Percentiles rank a stretch among this genome's conserved stretches.
Conservation (phyloP, 2,113 vertebrate genomes). For the Dermatemys mawii region DNA sequence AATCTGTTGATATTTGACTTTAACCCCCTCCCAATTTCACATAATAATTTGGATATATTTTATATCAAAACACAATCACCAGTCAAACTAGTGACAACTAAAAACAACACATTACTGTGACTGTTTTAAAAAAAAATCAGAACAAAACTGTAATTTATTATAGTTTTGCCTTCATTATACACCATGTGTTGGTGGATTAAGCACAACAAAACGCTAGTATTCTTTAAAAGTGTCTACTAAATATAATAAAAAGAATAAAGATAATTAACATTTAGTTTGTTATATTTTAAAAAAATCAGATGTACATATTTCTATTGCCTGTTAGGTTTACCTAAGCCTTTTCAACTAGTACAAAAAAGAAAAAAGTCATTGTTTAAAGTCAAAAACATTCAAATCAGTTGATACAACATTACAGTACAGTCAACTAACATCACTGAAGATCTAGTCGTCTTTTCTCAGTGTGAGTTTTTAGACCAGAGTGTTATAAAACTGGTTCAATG, state of each 20-base stretch:
- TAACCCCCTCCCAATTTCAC: conserved; percentile 38
- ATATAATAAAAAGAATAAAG: conserved; percentile 86
- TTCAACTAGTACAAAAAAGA: conserved; percentile 85
- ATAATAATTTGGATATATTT: conserved; percentile 63
- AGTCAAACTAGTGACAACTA: conserved; percentile 59
- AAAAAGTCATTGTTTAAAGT: conserved; percentile 80
- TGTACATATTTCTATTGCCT: conserved; percentile 89
- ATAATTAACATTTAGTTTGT: conserved; percentile 84
- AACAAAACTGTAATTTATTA: conserved; percentile 90
- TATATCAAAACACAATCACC: conserved; percentile 61
- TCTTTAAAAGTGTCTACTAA: conserved; percentile 89
- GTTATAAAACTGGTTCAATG: conserved; percentile 79
- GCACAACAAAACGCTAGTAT: conserved; percentile 87
- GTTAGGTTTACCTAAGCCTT: conserved; percentile 89
- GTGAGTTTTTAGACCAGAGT: conserved; percentile 82
- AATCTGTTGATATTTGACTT: background rate
- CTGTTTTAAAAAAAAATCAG: conserved; percentile 85
- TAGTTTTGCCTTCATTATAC: conserved; percentile 84
- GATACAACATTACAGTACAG: conserved; percentile 95
- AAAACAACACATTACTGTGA: conserved; percentile 73
- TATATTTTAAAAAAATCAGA: conserved; percentile 85
- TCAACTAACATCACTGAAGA: conserved; percentile 87
- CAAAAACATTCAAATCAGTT: conserved; percentile 89
- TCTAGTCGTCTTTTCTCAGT: conserved; percentile 81
- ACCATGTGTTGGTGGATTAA: conserved; percentile 83